Conservation (phyloP, 2,797 vertebrate species). For the Coilia nasus region DNA sequence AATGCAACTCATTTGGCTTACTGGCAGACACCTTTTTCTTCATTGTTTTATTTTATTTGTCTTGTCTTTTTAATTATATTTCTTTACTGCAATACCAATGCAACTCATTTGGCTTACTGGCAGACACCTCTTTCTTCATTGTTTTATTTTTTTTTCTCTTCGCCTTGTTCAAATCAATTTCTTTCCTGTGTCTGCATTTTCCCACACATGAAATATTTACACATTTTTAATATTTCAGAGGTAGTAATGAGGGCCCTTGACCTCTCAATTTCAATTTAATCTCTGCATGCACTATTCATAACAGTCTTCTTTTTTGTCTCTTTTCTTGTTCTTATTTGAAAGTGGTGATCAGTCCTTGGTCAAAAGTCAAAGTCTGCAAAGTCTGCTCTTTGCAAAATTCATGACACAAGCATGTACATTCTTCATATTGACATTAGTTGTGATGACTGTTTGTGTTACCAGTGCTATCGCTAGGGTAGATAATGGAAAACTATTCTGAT, state of each 20-base stretch:
- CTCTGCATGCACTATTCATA: constrained; percentile 72
- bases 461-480: not conserved
- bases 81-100: not conserved
- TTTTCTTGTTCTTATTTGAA: not conserved
- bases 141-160: not conserved
- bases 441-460: not conserved
- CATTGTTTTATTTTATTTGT: not conserved
- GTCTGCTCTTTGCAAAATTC: not conserved
- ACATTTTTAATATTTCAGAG: constrained; percentile 73
- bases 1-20: not conserved
- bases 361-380: not conserved
- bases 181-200: constrained; percentile 19
- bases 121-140: not conserved
- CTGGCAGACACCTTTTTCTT: not conserved
- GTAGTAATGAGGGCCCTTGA: constrained; percentile 75
- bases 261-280: constrained; percentile 76
- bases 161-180: not conserved
- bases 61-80: not conserved
- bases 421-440: not conserved
- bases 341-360: not conserved
- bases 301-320: constrained; percentile 33
- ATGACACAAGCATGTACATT: not conserved
- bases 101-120: not conserved
- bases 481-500: not conserved
- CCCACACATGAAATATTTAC: constrained; percentile 69